Percentiles rank a stretch among this genome's conserved stretches.
These are phyloP conservation scores for Rhopalosiphum nymphaeae DNA, from an alignment of 2,888 invertebrate genomes.

Conservation along the genomic window DNA sequence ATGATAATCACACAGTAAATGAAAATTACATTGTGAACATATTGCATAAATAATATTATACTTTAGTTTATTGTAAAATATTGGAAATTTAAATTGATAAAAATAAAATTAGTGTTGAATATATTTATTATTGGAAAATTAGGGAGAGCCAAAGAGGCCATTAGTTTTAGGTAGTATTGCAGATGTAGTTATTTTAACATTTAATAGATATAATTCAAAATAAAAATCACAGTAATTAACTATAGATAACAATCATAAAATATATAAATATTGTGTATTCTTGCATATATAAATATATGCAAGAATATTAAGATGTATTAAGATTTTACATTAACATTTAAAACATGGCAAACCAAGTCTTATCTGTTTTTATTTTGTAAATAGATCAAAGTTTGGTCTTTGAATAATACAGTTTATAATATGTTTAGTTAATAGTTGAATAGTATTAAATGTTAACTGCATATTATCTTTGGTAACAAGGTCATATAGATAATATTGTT, in stretches of 20 bases:
- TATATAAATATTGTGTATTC: not conserved
- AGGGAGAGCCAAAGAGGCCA: not conserved
- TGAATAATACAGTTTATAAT: not conserved
- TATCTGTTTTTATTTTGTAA: not conserved
- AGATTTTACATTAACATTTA: not conserved
- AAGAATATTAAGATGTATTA: not conserved
- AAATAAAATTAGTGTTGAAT: not conserved
- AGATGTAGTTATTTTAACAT: not conserved
- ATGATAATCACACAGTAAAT: not conserved
- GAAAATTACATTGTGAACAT: not conserved
- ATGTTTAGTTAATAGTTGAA: not conserved
- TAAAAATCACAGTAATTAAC: not conserved
- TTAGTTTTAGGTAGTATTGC: no score
- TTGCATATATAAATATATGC: not conserved
- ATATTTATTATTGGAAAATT: not conserved
- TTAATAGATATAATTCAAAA: not conserved
- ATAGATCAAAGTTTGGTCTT: not conserved
- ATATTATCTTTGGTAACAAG: not conserved
- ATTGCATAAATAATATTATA: not conserved
- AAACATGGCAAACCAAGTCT: not conserved
- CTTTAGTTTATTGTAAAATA: not conserved
- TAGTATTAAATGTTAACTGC: not conserved
- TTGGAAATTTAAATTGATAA: not conserved
- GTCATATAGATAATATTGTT: not conserved
- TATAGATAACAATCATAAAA: not conserved